Base-by-base conservation (phyloP, 2,113 vertebrate genomes). In the Siniperca chuatsi region DNA sequence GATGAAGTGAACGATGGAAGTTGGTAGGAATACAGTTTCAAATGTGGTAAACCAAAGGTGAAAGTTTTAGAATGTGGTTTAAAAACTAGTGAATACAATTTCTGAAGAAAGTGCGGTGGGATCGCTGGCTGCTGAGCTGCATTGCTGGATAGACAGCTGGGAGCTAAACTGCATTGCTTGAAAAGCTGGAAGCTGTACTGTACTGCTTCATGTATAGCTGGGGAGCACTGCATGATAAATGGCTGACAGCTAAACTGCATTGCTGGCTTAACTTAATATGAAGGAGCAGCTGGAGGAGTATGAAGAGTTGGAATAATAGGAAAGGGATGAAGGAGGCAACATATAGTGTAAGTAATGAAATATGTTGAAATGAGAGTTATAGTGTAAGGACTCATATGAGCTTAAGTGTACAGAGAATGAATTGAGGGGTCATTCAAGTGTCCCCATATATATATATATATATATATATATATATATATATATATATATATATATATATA, bases 21-120 rank as follows among this genome's bases (percentile, higher is more conserved):
- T 44, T 69, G 52, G 42, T 33, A 73, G 50, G 57, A 60, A 55
- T 55, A 61, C 42, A 11, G 25, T 65, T 78, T 82, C 3, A 79
- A 62, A 78, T 77, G 57, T 82, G 85, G 78, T 74, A 40, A 80
- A 82, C 71, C 75, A 66, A 74, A 82, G 54, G 72, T 84, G n/a
- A 84, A 82, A 44, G 70, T 85, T 75, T 87, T 42, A 65, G 52
- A 73, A 35, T 65, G 69, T 55, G 74, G 66, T 73, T 75, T 77
- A 54, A 54, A 50, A 85, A 61, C 35, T 20, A 21, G 10, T 42
- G n/a, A 54, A 71, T 23, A 48, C 2, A 8, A 44, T n/a, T 25
- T 46, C 11, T 16, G 23, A 25, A n/a, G 21, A 2, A 66, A 23
- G 4, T 37, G 35, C 35, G 5, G 35, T 37, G 35, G 2, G 2